phyloP scores from a whole-genome alignment of 2,113 vertebrate species.

The Chauna torquata region DNA sequence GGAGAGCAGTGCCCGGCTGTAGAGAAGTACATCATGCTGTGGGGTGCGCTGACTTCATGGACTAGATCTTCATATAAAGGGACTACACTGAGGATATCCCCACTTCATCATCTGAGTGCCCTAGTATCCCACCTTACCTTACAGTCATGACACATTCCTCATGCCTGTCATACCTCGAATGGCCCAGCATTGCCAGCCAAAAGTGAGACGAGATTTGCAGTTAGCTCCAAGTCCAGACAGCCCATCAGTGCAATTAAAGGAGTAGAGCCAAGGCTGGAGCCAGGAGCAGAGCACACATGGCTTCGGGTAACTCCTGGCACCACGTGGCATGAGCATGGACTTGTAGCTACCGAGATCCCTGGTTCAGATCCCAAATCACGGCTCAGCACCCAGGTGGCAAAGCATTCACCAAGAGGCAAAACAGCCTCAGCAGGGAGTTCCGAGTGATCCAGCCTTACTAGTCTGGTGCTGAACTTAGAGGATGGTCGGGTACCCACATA shows the following conservation, averaged over 20 bases:
- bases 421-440: neutral
- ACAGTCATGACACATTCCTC: accelerated
- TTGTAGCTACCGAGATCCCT: neutral
- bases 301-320: neutral
- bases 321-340: accelerated
- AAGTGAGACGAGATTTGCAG: neutral
- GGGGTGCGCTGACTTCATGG: neutral
- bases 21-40: neutral
- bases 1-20: neutral
- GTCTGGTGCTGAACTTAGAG: neutral
- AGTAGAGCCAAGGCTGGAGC: neutral
- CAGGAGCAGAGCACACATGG: neutral
- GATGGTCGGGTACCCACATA: neutral
- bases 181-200: neutral
- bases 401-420: neutral
- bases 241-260: neutral
- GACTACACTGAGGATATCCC: neutral
- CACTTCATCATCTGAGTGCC: neutral
- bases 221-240: neutral
- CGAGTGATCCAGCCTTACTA: neutral
- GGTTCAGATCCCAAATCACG: neutral
- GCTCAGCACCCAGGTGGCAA: neutral
- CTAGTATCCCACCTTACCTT: neutral
- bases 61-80: neutral
- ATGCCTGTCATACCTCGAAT: neutral